Base-by-base conservation (phyloP, 2,797 vertebrate species). In the Rhinatrema bivittatum region DNA sequence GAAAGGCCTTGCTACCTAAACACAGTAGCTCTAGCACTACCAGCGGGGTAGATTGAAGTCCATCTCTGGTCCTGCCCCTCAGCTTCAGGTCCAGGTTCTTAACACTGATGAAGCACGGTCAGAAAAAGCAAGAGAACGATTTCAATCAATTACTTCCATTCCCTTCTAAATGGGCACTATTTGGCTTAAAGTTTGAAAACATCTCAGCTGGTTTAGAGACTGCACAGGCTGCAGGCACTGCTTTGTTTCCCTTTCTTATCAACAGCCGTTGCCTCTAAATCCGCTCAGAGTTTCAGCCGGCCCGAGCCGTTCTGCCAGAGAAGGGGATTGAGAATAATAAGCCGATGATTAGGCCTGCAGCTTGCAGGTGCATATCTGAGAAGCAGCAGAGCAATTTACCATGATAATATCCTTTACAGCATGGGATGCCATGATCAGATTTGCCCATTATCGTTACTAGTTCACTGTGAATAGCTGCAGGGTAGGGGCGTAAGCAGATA, bases 351-450 rank as follows among this genome's bases (percentile, higher is more conserved):
- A 11, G 10, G n/a, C 34, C 28, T 43, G 29, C 25, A 36, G 45
- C 38, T 19, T 33, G 8, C 39, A 13, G 20, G 21, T 15, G 24
- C 25, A 2, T 25, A 18, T 36, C 38, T n/a, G 16, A 5, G 16
- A 52, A 39, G 45, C 40, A 25, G 4, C 30, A 20, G 10, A 31
- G 15, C 9, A 21, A 15, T 47, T 33, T n/a, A 37, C 36, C 22
- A 14, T 36, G 38, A 23, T 4, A 26, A 53, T 7, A 5, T 2
- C 15, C 10, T 28, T 28, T 36, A 10, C 9, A 47, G 26, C 35
- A 31, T 21, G 32, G 12, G n/a, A 19, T 31, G 39, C 22, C 24
- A 20, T 0, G 3, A 27, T n/a, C 25, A 20, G 24, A 5, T 20
- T 31, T 17, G 14, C 17, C 49, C 32, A 46, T 37, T 16, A 29